Conservation (phyloP, 1,140 invertebrate species). For the Eciton burchellii region DNA sequence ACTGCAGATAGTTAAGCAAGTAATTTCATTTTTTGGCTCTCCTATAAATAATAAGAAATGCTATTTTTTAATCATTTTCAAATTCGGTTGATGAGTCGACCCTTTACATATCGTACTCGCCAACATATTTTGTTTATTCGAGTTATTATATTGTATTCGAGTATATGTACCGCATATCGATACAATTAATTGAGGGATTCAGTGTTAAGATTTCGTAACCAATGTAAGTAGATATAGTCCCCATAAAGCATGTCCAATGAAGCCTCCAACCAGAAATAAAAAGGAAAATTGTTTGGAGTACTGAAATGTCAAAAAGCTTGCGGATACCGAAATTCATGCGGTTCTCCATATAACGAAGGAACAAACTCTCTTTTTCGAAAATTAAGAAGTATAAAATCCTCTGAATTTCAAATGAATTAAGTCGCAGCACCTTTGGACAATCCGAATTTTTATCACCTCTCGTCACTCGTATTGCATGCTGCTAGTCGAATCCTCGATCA, state of each 20-base stretch:
- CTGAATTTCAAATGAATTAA: background rate
- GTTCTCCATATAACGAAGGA: conserved; percentile 16
- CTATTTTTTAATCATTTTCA: conserved; percentile 9
- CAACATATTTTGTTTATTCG: conserved; percentile 40
- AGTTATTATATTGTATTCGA: too few species aligned
- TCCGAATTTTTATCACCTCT: background rate
- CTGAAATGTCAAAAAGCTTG: conserved; percentile 76
- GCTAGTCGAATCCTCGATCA: background rate
- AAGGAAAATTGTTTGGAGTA: conserved; percentile 58
- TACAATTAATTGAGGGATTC: conserved; percentile 49
- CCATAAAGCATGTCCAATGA: conserved; percentile 77
- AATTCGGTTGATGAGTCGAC: background rate
- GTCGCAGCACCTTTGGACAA: background rate
- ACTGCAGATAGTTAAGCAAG: background rate
- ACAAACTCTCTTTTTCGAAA: conserved; percentile 4
- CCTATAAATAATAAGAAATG: background rate
- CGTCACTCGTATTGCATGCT: background rate
- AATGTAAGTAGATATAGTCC: conserved; percentile 65
- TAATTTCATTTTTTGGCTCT: background rate
- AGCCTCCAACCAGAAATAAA: conserved; percentile 73
- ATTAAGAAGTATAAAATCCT: background rate
- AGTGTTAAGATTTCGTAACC: conserved; percentile 71
- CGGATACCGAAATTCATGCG: conserved; percentile 62
- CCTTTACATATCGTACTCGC: conserved; percentile 44
- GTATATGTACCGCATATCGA: conserved; percentile 48